Evolutionary conservation across 2,113 vertebrate species (phyloP).

Genomic region (Nothoprocta pentlandii): DNA sequence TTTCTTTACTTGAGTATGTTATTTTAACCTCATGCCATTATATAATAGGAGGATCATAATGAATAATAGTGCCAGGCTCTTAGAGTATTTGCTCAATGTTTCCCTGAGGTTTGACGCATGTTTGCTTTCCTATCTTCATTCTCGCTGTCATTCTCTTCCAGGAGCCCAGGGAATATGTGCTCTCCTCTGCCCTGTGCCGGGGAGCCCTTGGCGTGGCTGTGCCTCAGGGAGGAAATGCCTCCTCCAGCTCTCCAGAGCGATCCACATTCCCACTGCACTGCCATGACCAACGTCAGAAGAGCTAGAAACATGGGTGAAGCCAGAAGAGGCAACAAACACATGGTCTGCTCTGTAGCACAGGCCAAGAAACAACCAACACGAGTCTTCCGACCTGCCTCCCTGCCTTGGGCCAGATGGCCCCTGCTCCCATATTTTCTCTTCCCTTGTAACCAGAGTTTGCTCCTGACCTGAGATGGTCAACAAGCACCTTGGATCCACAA

Average conservation of each 20-base stretch:
- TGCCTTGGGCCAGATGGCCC: not conserved
- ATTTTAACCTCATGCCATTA: conserved; percentile 57
- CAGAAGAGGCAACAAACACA: not conserved
- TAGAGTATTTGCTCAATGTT: conserved; percentile 34
- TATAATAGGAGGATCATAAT: conserved; percentile 28
- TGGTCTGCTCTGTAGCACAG: not conserved
- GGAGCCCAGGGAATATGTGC: not conserved
- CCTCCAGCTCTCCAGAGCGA: not conserved
- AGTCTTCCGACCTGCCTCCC: not conserved
- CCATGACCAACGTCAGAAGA: not conserved
- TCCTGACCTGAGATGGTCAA: not conserved
- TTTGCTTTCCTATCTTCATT: not conserved
- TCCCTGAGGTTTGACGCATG: conserved; percentile 12
- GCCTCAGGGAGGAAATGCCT: not conserved
- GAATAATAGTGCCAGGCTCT: conserved; percentile 48
- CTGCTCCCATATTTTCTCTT: not conserved
- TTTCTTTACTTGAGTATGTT: conserved; percentile 34
- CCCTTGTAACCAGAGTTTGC: not conserved
- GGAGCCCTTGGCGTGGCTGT: not conserved
- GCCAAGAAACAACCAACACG: not conserved
- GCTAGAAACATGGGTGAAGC: not conserved
- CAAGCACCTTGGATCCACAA: not conserved
- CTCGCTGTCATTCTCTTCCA: conserved; percentile 12
- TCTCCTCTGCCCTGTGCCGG: not conserved
- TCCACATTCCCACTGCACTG: fast-evolving